A percentile compares a stretch with the other conserved stretches of the same genome.
Evolutionary conservation across 2,797 vertebrate genomes (phyloP).

Genomic region (Notolabrus celidotus): DNA sequence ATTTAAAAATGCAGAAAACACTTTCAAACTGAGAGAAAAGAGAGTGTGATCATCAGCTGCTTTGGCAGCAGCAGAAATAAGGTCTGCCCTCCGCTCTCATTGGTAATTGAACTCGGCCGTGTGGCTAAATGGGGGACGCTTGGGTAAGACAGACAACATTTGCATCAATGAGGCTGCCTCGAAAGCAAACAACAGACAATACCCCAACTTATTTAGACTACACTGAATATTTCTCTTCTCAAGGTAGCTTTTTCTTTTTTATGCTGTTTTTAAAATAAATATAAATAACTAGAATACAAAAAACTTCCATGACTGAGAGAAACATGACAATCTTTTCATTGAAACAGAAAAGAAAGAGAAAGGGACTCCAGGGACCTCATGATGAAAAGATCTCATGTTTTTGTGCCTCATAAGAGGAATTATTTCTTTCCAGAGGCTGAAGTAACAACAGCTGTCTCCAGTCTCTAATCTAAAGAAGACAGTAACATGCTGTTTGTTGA

Average conservation of each 20-base stretch:
- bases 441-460: conserved; percentile 17
- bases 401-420: conserved; percentile 25
- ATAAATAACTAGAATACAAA: conserved; percentile 1
- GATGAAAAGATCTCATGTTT: conserved; percentile 40
- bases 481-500: conserved; percentile 7
- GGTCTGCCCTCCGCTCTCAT: conserved; percentile 47
- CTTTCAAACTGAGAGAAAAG: conserved; percentile 40
- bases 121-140: conserved; percentile 53
- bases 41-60: conserved; percentile 56
- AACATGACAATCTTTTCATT: conserved; percentile 25
- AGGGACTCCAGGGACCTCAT: conserved; percentile 18
- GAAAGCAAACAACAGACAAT: conserved; percentile 47
- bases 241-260: background rate
- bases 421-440: conserved; percentile 19
- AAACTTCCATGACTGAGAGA: background rate
- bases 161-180: conserved; percentile 37
- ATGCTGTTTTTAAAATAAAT: conserved; percentile 12
- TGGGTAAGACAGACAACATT: conserved; percentile 52
- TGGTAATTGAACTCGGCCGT: conserved; percentile 74
- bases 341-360: conserved; percentile 13
- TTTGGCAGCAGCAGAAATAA: conserved; percentile 63
- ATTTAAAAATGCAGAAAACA: conserved; percentile 68
- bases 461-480: conserved; percentile 5
- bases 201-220: conserved; percentile 25
- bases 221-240: conserved; percentile 6